Evolutionary conservation across 2,797 vertebrate genomes (phyloP).

Genomic region (Chlorospingus flavigularis): DNA sequence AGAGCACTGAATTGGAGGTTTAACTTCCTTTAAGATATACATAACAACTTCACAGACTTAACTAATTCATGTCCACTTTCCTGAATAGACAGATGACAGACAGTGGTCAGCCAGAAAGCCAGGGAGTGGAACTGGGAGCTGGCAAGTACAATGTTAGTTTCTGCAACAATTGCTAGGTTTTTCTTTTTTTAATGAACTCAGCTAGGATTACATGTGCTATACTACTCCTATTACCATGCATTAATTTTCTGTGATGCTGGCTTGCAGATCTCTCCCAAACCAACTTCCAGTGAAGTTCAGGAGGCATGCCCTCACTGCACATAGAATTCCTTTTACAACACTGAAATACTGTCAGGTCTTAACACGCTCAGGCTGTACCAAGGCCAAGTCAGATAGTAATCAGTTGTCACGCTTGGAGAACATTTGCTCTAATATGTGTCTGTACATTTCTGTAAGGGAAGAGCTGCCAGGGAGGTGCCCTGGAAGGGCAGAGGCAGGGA

Average conservation of each 20-base stretch:
- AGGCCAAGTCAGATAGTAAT: slow-evolving; percentile 28
- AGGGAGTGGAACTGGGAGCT: background rate
- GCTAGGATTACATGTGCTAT: background rate
- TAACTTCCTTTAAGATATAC: background rate
- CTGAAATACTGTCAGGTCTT: slow-evolving; percentile 1
- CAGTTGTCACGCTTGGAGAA: background rate
- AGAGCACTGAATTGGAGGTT: background rate
- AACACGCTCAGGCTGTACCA: background rate
- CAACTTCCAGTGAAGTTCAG: background rate
- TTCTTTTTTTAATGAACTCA: background rate
- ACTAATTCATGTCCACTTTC: background rate
- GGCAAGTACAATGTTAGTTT: background rate
- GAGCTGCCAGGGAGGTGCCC: background rate
- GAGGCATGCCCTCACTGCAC: background rate
- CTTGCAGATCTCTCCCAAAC: background rate
- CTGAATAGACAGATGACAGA: background rate
- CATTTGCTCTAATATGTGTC: background rate
- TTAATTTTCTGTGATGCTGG: background rate
- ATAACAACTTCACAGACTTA: background rate
- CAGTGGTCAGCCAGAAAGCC: background rate
- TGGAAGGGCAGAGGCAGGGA: background rate
- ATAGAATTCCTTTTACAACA: background rate
- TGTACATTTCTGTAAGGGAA: background rate
- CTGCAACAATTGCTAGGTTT: background rate
- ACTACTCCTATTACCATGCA: background rate